Conservation (phyloP, 2,113 vertebrate genomes). For the Ptychochromis oligacanthus region DNA sequence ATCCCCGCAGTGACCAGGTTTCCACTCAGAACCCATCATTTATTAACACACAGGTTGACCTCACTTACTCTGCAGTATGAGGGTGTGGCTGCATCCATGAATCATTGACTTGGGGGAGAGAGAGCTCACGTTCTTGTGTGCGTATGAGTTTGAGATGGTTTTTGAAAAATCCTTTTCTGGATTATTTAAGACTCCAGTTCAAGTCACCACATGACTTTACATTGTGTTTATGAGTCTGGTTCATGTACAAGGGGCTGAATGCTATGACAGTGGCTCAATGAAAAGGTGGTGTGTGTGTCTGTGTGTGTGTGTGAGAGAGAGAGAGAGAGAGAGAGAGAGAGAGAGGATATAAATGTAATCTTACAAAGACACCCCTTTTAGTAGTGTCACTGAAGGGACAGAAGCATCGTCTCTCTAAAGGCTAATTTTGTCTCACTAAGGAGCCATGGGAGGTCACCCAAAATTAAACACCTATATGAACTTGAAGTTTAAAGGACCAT, state of each 20-base stretch:
- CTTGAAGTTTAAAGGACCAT: neutral
- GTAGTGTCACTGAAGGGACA: conserved; percentile 55
- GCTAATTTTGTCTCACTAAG: conserved; percentile 54
- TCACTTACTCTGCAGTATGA: conserved; percentile 62
- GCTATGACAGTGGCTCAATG: conserved; percentile 8
- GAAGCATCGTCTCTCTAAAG: conserved; percentile 43
- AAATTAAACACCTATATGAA: conserved; percentile 30
- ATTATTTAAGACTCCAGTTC: conserved; percentile 24
- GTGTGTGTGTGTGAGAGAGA: neutral
- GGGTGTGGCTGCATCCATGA: conserved; percentile 44
- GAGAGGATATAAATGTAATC: conserved; percentile 45
- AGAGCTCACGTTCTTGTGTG: neutral
- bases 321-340: neutral
- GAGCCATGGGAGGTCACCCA: conserved; percentile 38
- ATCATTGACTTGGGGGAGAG: conserved; percentile 37
- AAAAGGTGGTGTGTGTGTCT: conserved; percentile 30
- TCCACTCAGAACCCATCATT: conserved; percentile 72
- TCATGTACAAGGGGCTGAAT: conserved; percentile 45
- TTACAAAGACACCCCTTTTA: conserved; percentile 32
- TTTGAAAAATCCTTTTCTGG: conserved; percentile 21
- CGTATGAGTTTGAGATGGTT: conserved; percentile 31
- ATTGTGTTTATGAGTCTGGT: conserved; percentile 40
- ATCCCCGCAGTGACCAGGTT: conserved; percentile 58
- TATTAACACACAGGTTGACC: conserved; percentile 78
- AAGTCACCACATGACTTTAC: conserved; percentile 31